A percentile compares a stretch with the other conserved stretches of the same genome.
Conservation (phyloP, 2,888 invertebrate species). For the Syrphus vitripennis region DNA sequence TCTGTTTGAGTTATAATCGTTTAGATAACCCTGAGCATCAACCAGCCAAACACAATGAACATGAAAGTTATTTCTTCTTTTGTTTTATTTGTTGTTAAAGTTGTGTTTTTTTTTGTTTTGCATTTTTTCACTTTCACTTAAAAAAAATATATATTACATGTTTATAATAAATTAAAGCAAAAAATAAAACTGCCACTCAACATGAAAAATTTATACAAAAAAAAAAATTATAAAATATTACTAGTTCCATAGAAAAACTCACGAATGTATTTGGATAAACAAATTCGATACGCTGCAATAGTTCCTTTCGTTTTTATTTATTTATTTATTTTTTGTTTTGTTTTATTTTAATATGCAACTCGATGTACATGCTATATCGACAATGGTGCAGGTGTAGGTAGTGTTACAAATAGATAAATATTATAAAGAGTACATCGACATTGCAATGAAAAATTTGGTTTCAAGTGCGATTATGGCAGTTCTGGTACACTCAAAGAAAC, state of each 20-base stretch:
- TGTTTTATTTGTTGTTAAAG: not conserved
- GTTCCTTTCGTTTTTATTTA: slow-evolving; percentile 19
- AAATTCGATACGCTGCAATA: slow-evolving; percentile 48
- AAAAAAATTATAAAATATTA: not conserved
- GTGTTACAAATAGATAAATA: too few species aligned
- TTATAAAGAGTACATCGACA: not conserved
- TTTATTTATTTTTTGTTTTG: not conserved
- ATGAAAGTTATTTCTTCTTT: slow-evolving; percentile 7
- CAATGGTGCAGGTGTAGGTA: not conserved
- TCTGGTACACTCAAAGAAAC: too few species aligned
- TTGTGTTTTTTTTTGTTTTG: slow-evolving; percentile 4
- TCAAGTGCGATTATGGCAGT: not conserved
- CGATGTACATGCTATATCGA: slow-evolving; percentile 25
- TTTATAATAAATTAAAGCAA: not conserved
- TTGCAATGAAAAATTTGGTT: not conserved
- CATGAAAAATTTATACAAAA: slow-evolving; percentile 6
- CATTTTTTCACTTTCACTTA: slow-evolving; percentile 55
- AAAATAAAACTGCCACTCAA: slow-evolving; percentile 6
- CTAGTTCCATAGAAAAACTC: slow-evolving; percentile 29
- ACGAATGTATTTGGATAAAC: not conserved
- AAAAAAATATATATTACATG: not conserved
- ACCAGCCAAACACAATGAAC: slow-evolving; percentile 18
- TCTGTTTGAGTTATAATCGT: slow-evolving; percentile 28
- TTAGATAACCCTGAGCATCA: slow-evolving; percentile 37
- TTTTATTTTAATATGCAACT: slow-evolving; percentile 2